Percentiles rank a stretch among this genome's conserved stretches.
Evolutionary conservation across 2,113 vertebrate species (phyloP).

Genomic region (Protomyctophum bolini): DNA sequence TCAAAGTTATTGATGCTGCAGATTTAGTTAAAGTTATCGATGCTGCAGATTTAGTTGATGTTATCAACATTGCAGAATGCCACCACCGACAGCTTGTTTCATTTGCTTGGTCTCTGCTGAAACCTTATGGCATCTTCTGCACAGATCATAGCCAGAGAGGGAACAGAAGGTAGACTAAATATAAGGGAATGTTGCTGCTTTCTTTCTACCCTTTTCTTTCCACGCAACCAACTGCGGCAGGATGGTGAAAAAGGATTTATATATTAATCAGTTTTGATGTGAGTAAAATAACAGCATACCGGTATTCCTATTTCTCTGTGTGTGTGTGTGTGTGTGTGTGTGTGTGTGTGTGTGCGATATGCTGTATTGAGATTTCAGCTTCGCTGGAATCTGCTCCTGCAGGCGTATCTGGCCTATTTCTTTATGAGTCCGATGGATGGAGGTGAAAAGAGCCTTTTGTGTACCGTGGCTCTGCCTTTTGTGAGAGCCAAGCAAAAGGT

Average conservation of each 20-base stretch:
- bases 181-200: background rate
- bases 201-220: constrained; percentile 1
- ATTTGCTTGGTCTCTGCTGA: constrained; percentile 36
- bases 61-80: constrained; percentile 43
- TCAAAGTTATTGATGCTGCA: background rate
- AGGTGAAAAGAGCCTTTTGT: constrained; percentile 53
- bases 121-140: constrained; percentile 15
- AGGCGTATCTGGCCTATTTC: constrained; percentile 59
- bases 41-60: constrained; percentile 39
- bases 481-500: too few relatives aligned
- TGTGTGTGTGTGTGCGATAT: constrained; percentile 34
- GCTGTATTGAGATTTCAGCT: constrained; percentile 31
- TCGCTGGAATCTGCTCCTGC: constrained; percentile 43
- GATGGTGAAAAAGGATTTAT: too few relatives aligned
- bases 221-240: too few relatives aligned
- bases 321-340: too few relatives aligned
- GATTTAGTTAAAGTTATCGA: background rate
- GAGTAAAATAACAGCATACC: too few relatives aligned
- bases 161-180: background rate
- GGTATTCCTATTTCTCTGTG: too few relatives aligned
- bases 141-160: constrained; percentile 10
- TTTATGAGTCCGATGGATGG: constrained; percentile 45
- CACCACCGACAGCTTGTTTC: constrained; percentile 44
- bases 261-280: too few relatives aligned
- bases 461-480: constrained; percentile 6